Base-by-base conservation (phyloP, 2,113 vertebrate species). In the Mastomys natalensis region DNA sequence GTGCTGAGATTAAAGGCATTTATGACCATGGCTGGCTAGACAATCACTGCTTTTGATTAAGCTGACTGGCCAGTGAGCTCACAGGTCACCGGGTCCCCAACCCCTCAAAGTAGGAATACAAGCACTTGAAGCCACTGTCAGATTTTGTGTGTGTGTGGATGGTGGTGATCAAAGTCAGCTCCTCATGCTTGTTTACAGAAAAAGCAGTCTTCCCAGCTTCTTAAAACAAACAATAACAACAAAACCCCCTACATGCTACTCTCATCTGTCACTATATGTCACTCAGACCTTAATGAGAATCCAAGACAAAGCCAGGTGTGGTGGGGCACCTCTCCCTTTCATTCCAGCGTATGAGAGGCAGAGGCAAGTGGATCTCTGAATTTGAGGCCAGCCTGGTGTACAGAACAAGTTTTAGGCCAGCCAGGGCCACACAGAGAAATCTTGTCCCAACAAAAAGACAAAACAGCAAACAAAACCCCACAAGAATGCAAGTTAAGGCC, bases 261-360 rank as follows among this genome's bases (percentile, higher is more conserved):
- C n/a, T 60, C 26, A 82, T 21, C n/a, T 78, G 31, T 19, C 16
- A 64, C 21, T 68, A 62, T n/a, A n/a, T 45, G 31, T 53, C 77
- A 91, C 62, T 87, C 53, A 92, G 5, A 76, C 34, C 60, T 96
- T 37, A 90, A 60, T 82, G 60, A 82, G 74, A 95, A 74, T 45
- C 31, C 10, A 53, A 84, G 40, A 26, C 70, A 87, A 64, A 45
- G 60, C 60, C 3, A 3, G 80, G 58, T 26, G n/a, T 84, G n/a
- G n/a, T 60, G 37, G 55, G 0, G 15, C 55, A 60, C 3, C 1
- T 31, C 34, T 62, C 12, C n/a, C 6, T 24, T 60, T 43, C 24
- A 84, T 84, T n/a, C 24, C 22, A n/a, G 8, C 0, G 21, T 2
- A 4, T 2, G 3, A 22, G 55, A 43, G n/a, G n/a, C 55, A 40